Base-by-base conservation (phyloP, 2,888 invertebrate species). In the Hyposoter didymator region DNA sequence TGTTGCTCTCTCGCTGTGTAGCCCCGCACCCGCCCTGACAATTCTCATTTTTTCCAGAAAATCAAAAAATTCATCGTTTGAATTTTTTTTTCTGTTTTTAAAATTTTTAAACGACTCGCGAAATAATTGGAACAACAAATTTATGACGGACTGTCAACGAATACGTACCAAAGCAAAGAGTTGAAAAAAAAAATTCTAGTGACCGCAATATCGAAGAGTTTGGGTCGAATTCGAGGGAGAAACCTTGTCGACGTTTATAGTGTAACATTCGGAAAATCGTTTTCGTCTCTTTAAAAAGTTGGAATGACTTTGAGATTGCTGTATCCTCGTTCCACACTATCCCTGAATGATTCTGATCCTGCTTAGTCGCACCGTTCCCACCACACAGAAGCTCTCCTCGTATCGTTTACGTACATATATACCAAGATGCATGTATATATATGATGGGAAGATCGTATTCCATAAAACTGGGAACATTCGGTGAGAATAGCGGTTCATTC, bases 381-480 rank as follows among this genome's bases (percentile, higher is more conserved):
- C 39, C 6, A 17, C 43, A 32, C 74, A 28, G 62, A 74, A 74
- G 74, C 74, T 74, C 62, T 28, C 28, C 6, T 28, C 14, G 45
- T 8, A 1, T n/a, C 12, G 45, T 55, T 35, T 69, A 3, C 49
- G 10, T n/a, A 17, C 10, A 22, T n/a, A n/a, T 73, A 22, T 22
- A 6, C n/a, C n/a, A 47, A 64, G 17, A 52, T 70, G 10, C 35
- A 45, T 28, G 39, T 10, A 6, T 43, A 66, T 67, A 52, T 49
- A 69, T 45, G 8, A 59, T 22, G 49, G 35, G 7, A 89, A 89
- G 89, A 89, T 91, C 90, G 90, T 89, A 87, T 83, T 88, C 90
- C 91, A 91, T 93, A 93, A 93, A 93, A 93, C 91, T 91, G 89
- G 89, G 89, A 84, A 85, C 80, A 80, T 73, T 64, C 72, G 73